Conservation (phyloP, 2,888 invertebrate species). For the Oxystoma pomonae region DNA sequence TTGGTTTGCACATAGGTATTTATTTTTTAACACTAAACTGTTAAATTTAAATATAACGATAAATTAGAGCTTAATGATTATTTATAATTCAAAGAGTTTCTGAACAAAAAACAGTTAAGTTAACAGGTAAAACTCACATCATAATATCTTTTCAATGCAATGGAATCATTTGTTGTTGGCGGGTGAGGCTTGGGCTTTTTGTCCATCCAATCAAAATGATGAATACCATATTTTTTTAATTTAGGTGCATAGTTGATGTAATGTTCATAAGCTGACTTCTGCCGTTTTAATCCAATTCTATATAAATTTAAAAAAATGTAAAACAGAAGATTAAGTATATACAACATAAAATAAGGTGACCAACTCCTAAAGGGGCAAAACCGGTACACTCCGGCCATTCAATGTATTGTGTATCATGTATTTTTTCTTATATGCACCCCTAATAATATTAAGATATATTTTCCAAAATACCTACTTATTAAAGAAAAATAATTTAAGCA, state of each 20-base stretch:
- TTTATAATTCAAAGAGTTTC: neutral
- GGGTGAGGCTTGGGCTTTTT: conserved; percentile 20
- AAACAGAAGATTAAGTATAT: no score
- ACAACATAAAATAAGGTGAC: no score
- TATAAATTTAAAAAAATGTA: no score
- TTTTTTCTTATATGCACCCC: no score
- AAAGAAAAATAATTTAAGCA: no score
- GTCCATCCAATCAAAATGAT: conserved; percentile 24
- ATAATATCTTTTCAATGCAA: conserved; percentile 44
- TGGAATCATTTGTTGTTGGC: conserved; percentile 40
- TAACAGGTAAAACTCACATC: conserved; percentile 46
- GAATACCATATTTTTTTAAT: conserved; percentile 30
- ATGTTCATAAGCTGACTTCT: conserved; percentile 36
- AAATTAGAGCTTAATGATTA: no score
- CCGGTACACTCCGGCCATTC: no score
- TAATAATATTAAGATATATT: no score
- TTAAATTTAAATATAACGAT: neutral
- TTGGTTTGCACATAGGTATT: no score
- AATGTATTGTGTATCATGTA: no score
- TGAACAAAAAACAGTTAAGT: neutral
- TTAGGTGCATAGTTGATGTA: conserved; percentile 31
- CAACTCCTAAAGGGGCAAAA: no score
- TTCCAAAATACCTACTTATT: no score
- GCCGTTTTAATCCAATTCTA: conserved; percentile 37
- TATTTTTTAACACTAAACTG: neutral